Evolutionary conservation across 2,113 vertebrate species (phyloP), one percentile per base, ranked within the genome.

Genomic region (Poicephalus gulielmi): DNA sequence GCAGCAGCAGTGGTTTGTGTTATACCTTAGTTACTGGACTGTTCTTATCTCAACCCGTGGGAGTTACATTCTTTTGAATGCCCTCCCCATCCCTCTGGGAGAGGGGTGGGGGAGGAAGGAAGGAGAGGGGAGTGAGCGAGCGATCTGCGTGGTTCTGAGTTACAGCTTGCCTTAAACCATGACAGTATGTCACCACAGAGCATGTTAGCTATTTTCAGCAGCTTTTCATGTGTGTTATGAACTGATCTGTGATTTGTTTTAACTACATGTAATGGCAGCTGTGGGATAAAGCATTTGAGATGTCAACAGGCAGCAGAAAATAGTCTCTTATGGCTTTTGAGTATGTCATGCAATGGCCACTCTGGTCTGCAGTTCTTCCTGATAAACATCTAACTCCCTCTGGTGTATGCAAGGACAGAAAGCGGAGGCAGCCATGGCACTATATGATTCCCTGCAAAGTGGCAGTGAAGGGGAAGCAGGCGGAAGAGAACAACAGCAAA

Each of bases 281-380:
- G 55, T 31, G 18, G 41, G 46, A 27, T 75, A 88, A 86, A 90
- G 80, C 81, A 78, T 68, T 60, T 88, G 64, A 83, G 30, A 92
- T 86, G 88, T 88, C 83, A 90, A 88, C 74, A 79, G 24, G 3
- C 35, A 47, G 37, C 60, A 96, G 68, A 88, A 96, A 93, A 82
- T 46, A 17, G 49, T 94, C 55, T 79, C 60, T 53, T 82, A 68
- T 88, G 78, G 41, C 59, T 80, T 89, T 77, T 73, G 52, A 16
- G 3, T 28, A 44, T 23, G 7, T 90, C 67, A 55, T 63, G 30
- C 18, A 80, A 47, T 78, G 68, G 43, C 28, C 78, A 43, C 43
- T 84, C 47, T 47, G 39, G 77, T 71, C 39, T 75, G 41, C 59
- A 86, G 91, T 60, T 94, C 83, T 68, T 88, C 73, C 47, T 0